phyloP scores from a whole-genome alignment of 2,888 invertebrate species.

The Ametastegia equiseti region DNA sequence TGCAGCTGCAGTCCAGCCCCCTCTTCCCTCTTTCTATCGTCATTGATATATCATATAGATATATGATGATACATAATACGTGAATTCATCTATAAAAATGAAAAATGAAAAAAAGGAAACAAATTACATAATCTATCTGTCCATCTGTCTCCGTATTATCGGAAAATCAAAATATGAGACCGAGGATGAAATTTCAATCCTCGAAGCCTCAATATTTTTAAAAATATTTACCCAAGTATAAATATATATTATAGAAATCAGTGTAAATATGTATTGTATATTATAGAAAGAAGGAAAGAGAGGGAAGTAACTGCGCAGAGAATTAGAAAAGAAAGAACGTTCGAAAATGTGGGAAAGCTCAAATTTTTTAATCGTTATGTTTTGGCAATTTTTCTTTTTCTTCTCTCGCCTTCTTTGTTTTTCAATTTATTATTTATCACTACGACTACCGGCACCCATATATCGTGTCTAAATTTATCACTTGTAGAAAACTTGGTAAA shows the following conservation, averaged over 20 bases:
- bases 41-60: not conserved
- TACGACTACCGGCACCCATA: not conserved
- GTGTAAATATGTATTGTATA: not conserved
- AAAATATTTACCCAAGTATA: not conserved
- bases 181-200: not conserved
- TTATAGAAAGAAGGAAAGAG: constrained; percentile 51
- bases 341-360: not conserved
- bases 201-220: not conserved
- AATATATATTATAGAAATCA: not conserved
- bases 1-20: too few species aligned
- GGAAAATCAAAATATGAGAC: not conserved
- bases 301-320: constrained; percentile 35
- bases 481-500: not conserved
- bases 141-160: too few species aligned
- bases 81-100: not conserved
- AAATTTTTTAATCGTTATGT: not conserved
- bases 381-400: not conserved
- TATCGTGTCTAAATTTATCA: not conserved
- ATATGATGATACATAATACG: not conserved
- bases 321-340: constrained; percentile 53
- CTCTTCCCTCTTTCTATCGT: not conserved
- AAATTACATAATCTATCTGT: too few species aligned
- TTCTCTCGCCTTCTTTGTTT: not conserved
- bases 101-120: not conserved
- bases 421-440: not conserved